Evolutionary conservation across 2,888 invertebrate species (phyloP).

Genomic region (Epirrhoe alternata): DNA sequence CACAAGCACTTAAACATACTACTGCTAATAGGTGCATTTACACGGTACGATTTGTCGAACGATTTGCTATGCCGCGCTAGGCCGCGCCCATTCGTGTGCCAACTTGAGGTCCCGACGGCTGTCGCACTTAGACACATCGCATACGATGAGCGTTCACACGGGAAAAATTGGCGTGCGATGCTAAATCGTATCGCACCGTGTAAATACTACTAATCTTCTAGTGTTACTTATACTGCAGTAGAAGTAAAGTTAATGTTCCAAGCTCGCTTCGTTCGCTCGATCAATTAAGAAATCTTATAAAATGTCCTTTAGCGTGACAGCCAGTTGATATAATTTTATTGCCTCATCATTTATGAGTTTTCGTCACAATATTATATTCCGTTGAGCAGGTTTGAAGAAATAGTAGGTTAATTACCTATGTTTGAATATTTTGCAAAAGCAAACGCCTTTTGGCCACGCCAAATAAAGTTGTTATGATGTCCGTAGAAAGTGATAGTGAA

Average conservation of each 20-base stretch:
- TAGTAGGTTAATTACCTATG: conserved; percentile 61
- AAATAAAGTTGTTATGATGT: conserved; percentile 21
- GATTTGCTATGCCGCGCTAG: too few relatives aligned
- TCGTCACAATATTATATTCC: conserved; percentile 52
- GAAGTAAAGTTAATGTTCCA: not conserved
- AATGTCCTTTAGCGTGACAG: conserved; percentile 24
- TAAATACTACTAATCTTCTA: too few relatives aligned
- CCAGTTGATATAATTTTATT: conserved; percentile 39
- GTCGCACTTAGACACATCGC: too few relatives aligned
- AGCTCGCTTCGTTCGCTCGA: not conserved
- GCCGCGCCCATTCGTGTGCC: too few relatives aligned
- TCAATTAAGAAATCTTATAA: conserved; percentile 3
- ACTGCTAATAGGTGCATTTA: too few relatives aligned
- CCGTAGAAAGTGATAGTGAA: conserved; percentile 6
- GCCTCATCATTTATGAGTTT: conserved; percentile 51
- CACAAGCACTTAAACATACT: too few relatives aligned
- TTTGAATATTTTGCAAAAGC: conserved; percentile 51
- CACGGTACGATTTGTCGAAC: too few relatives aligned
- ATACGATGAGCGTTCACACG: too few relatives aligned
- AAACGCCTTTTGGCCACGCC: conserved; percentile 24
- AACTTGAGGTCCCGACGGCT: too few relatives aligned
- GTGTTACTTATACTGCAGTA: too few relatives aligned
- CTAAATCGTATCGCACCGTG: too few relatives aligned
- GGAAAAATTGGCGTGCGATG: too few relatives aligned
- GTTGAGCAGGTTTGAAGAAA: conserved; percentile 49